phyloP scores from a whole-genome alignment of 2,888 invertebrate species.

The Smittia aterrima region DNA sequence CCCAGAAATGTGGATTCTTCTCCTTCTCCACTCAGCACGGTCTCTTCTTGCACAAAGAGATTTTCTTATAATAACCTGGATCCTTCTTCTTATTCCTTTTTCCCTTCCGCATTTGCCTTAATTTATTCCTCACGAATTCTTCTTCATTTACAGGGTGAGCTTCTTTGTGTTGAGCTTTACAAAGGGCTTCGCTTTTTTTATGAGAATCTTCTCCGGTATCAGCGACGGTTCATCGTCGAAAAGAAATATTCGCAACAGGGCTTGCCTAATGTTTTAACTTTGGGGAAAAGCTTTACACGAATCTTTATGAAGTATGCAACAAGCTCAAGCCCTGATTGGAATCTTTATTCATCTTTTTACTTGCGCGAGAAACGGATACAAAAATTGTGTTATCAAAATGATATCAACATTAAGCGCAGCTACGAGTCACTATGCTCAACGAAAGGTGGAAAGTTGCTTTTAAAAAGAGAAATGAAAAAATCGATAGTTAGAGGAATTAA shows the following conservation, averaged over 20 bases:
- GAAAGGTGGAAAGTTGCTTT: background rate
- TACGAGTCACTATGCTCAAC: background rate
- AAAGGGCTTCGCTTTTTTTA: background rate
- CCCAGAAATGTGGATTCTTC: background rate
- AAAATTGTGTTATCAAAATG: slow-evolving; percentile 7
- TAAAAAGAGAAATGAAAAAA: background rate
- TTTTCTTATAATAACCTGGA: background rate
- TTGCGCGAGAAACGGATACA: background rate
- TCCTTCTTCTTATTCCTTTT: background rate
- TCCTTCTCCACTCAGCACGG: background rate
- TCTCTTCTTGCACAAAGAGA: background rate
- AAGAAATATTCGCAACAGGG: background rate
- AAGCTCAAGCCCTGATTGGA: background rate
- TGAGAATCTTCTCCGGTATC: background rate
- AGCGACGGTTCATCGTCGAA: background rate
- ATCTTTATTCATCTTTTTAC: background rate
- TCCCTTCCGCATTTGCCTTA: background rate
- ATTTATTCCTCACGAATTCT: slow-evolving; percentile 5
- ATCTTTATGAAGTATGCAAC: too few species aligned
- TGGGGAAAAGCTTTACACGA: too few species aligned
- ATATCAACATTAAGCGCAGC: background rate
- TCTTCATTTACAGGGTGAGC: background rate
- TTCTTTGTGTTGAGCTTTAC: background rate
- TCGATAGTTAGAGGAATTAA: background rate
- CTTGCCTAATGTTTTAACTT: too few species aligned